Evolutionary conservation across 2,888 invertebrate species (phyloP), one percentile per base, ranked within the genome.

Genomic region (Patella caerulea): DNA sequence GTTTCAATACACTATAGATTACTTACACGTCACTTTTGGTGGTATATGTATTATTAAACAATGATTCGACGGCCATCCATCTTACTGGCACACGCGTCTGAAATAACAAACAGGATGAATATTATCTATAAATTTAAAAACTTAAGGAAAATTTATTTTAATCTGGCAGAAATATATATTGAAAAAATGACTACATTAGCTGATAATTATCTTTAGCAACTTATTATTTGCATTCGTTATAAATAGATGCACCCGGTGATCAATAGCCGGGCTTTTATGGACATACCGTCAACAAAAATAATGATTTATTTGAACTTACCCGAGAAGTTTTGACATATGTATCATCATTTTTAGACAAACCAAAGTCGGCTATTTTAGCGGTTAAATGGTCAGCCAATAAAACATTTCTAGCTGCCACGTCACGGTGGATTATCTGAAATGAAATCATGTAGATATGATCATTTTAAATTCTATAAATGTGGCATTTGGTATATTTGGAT

Each of bases 311-410:
- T 53, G 9, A 59, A 84, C 88, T 78, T 84, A 90, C 90, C 79
- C 86, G 86, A 65, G 90, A 87, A 2, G 88, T 87, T 81, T 90
- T 90, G 14, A 89, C 87, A 79, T 90, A 90, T 1, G 88, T 89
- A 71, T 89, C 88, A 71, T 89, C 89, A 75, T 88, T 87, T 79
- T 89, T 89, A 4, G 89, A 89, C 72, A 89, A 82, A 19, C 89
- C 89, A 74, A 89, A 89, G 74, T 89, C 89, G 4, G 89, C 88
- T 3, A 89, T 87, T 79, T 89, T 89, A 19, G 88, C 89, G 17
- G 86, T 84, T 45, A 86, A 81, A 34, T 87, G 86, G 74, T 88
- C 87, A 69, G 85, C 88, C 17, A 89, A 80, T 24, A 89, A 76
- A 17, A 89, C 88, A 76, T 89, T 89, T 54, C 89, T 82, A 0